Evolutionary conservation across 2,888 invertebrate genomes (phyloP), one percentile per base, ranked within the genome.

Genomic region (Drosophila recens): DNA sequence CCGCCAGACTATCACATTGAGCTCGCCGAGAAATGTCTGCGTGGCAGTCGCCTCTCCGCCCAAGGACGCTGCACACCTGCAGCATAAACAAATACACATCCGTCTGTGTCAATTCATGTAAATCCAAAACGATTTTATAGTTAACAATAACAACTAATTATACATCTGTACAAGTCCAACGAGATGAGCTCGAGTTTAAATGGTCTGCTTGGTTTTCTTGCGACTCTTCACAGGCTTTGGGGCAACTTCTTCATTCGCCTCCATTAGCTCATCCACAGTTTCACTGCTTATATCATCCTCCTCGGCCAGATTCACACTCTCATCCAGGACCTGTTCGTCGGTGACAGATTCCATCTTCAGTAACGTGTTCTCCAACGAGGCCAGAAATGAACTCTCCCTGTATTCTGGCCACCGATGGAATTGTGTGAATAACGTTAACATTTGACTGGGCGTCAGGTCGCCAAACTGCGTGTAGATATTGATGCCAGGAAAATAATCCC

Each of bases 401-500:
- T 95, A 96, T 82, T 95, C 95, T 2, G 95, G 95, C 95, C 95
- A 95, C 30, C 82, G 79, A 0, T 90, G 90, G 74, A 93, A 95
- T 92, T 94, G 93, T 82, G 94, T 94, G 86, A 95, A 97, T 2
- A 97, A 90, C 10, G 94, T 93, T 13, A 96, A 86, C 84, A 96
- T 94, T 90, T 96, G 94, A 49, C 91, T 86, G 0, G 96, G 94
- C 49, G 90, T 94, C 8, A 97, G 92, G 82, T 96, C 95, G 0
- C 95, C 95, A 90, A 96, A 96, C 90, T 95, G 93, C 0, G 96
- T 96, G 87, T 94, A 96, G 78, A 97, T 96, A 64, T 94, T 95
- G 80, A 95, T 94, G 73, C 95, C 94, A 6, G 94, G 94, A 75
- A 77, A 91, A 57, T 79, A 92, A 75, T 92, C 85, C 0, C 68